Evolutionary conservation across 2,113 vertebrate species (phyloP), one percentile per base, ranked within the genome.

Genomic region (Myxocyprinus asiaticus): DNA sequence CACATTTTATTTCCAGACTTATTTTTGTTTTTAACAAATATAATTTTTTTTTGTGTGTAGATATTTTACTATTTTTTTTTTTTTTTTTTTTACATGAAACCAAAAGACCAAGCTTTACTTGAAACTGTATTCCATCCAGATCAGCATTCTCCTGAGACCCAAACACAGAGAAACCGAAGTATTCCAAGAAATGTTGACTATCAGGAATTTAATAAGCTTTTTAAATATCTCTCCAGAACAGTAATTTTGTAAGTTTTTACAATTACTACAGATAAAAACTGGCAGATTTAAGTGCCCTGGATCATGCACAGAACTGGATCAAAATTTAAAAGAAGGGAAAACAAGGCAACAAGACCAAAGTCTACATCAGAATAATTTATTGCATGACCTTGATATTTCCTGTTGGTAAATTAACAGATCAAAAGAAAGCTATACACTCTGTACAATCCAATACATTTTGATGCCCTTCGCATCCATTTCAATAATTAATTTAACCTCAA

Each of bases 291-390:
- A 12, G 11, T 11, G 4, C 11, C 10, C 10, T 53, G 9, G 2
- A 4, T 53, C 11, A 12, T 50, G 51, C 0, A 33, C 22, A 33
- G 22, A 33, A 33, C 22, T 33, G 1, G 22, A 33, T 33, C 22
- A 33, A 33, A 33, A 33, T 33, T 33, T 33, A 33, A 33, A 33
- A 33, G 22, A 33, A 33, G 22, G 22, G 22, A 77, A 51, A 33
- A 12, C 50, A 5, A 22, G 7, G 11, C 3, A 0, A 44, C 45
- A 15, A 71, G 51, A 67, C 43, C 22, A n/a, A 4, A 51, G 44
- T 12, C 7, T 90, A 87, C 81, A 87, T 90, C 56, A 94, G 91
- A 93, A 93, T 93, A 89, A 93, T 94, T 93, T 94, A 94, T 94
- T 93, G 92, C 92, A 90, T 82, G 84, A 92, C 82, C 88, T 90